Conservation (phyloP, 2,797 vertebrate genomes). For the Xenentodon cancila region DNA sequence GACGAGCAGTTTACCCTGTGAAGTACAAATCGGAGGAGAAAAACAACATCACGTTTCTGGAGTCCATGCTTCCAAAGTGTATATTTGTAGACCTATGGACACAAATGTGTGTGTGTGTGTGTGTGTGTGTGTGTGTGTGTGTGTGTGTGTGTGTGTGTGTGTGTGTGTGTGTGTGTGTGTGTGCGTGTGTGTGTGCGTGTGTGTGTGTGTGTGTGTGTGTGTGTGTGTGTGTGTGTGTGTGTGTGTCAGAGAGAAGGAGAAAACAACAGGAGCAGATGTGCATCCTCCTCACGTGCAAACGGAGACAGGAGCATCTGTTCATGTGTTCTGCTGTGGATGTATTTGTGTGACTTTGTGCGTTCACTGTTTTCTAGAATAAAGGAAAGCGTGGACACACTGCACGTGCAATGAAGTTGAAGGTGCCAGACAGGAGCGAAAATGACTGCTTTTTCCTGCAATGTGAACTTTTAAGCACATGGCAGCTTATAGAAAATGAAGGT, state of each 20-base stretch:
- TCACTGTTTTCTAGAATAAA: constrained; percentile 18
- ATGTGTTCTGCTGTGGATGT: constrained; percentile 1
- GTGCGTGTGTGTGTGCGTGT: too few species aligned
- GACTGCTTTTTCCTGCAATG: constrained; percentile 28
- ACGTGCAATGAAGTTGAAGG: constrained; percentile 18
- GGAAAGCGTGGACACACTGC: constrained; percentile 15
- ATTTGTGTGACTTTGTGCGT: constrained; percentile 3
- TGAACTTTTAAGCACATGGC: constrained; percentile 11
- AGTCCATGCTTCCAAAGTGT: background rate
- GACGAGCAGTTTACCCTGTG: background rate
- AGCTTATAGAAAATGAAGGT: background rate
- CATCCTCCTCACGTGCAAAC: constrained; percentile 47
- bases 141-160: too few species aligned
- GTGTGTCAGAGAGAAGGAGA: constrained; percentile 17
- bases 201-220: too few species aligned
- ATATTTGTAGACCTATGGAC: background rate
- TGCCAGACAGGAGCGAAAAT: constrained; percentile 3
- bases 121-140: too few species aligned
- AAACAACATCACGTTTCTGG: constrained; percentile 39
- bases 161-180: too few species aligned
- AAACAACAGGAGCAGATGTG: constrained; percentile 21
- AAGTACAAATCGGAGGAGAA: background rate
- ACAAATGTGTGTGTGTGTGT: background rate
- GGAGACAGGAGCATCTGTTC: constrained; percentile 27
- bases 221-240: background rate